Base-by-base conservation (phyloP, 2,797 vertebrate species). In the Rhyacichthys aspro region DNA sequence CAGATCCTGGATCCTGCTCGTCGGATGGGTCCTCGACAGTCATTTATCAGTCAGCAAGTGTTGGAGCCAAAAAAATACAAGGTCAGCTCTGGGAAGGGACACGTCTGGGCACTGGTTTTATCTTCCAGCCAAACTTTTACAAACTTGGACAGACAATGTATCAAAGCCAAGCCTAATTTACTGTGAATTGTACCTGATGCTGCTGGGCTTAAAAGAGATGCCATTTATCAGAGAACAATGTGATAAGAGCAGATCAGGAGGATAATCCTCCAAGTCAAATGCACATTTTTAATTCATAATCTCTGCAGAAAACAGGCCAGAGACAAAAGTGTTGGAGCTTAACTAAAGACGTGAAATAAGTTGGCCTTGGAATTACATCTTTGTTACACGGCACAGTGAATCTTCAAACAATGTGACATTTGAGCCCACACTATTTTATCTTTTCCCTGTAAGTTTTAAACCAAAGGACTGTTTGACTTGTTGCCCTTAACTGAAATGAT, bases 31-130 rank as follows among this genome's bases (percentile, higher is more conserved):
- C 55, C 52, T 67, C 60, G 45, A 47, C 15, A 47, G 56, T 83
- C 71, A 68, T 83, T 82, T 77, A 81, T 87, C 79, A 78, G 72
- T 78, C 75, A 76, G 68, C 54, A 34, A 63, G 63, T 65, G 70
- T 60, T 49, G 50, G 18, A 53, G 60, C 17, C 56, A 49, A 47
- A 44, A n/a, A 61, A 71, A 68, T 45, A 73, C 65, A 83, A 78
- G 74, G 70, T 16, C 73, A 59, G 39, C n/a, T 60, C 7, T 17
- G 63, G 47, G 42, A 71, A 58, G 55, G 62, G 64, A 71, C 61
- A 63, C 63, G 32, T 65, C 48, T 28, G 65, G 61, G 49, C 32
- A 64, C 9, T 43, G 37, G 64, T 54, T 73, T 61, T 67, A 45
- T 72, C 36, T 67, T 15, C 59, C 41, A 42, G 46, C 32, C 37